Percentiles rank a stretch among this genome's conserved stretches.
phyloP scores from a whole-genome alignment of 2,113 vertebrate genomes.

The Hucho hucho region DNA sequence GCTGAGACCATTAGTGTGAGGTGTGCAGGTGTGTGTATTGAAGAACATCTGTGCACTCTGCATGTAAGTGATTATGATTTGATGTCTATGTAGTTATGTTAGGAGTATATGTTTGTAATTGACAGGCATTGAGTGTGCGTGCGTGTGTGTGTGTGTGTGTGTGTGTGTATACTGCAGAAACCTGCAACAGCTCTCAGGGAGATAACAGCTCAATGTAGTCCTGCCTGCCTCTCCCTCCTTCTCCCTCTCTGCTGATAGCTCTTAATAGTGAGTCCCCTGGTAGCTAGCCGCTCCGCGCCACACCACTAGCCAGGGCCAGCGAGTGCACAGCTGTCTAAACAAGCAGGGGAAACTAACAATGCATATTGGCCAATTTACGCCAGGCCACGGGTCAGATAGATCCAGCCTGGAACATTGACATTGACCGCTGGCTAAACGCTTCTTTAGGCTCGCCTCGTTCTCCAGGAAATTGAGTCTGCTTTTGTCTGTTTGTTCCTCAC shows the following conservation, averaged over 20 bases:
- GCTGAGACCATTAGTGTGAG: not conserved
- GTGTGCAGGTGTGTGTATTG: not conserved
- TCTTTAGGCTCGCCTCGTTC: constrained; percentile 6
- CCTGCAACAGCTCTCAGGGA: constrained; percentile 30
- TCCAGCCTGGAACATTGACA: not conserved
- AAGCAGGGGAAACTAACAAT: constrained; percentile 24
- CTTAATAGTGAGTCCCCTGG: constrained; percentile 39
- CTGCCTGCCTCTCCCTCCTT: constrained; percentile 25
- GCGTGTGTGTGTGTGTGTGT: not conserved
- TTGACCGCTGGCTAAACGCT: constrained; percentile 11
- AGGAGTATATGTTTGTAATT: not conserved
- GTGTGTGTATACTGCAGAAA: not conserved
- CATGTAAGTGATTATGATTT: not conserved
- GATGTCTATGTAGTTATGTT: not conserved
- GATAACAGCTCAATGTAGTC: constrained; percentile 58
- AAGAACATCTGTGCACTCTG: not conserved
- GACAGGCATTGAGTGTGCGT: not conserved
- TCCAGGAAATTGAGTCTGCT: constrained; percentile 6
- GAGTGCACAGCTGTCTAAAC: constrained; percentile 35
- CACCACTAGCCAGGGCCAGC: constrained; percentile 10
- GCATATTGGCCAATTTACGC: constrained; percentile 9
- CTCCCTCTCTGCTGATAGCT: constrained; percentile 45
- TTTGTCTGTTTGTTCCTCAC: constrained; percentile 1
- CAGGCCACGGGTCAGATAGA: not conserved
- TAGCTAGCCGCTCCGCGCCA: constrained; percentile 18